Evolutionary conservation across 35 echinoderm and acorn worm genomes (phyloP), one percentile per base, ranked within the genome.

Genomic region (Chiridota heheva): DNA sequence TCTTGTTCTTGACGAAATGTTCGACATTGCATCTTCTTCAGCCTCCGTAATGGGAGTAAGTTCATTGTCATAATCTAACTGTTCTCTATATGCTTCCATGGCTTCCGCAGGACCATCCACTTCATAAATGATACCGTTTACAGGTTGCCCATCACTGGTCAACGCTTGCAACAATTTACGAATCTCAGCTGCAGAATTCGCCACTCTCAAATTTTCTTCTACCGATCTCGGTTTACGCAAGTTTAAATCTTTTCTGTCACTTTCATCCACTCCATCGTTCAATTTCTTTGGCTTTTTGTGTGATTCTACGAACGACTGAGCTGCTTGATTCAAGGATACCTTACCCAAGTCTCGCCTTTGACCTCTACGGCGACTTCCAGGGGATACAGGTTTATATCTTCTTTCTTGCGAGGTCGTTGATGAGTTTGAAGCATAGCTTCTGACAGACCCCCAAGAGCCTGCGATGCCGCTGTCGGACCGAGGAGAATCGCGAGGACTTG

Each of bases 1-100:
- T 61, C 75, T 78, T 22, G 33, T 18, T 13, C 48, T 10, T 53
- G 75, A 78, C 17, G 75, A 78, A 20, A 61, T 30, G 20, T 17
- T 78, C 0, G 75, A 78, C 10, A 78, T 17, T 15, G 75, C 75
- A 42, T 78, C 75, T 17, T 78, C 75, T 29, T 78, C 75, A 42
- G 58, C 28, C 42, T 78, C 75, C 17, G 75, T 78, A 37, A 78
- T 78, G 2, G 75, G 75, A 3, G 75, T 61, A 5, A 78, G 75
- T 38, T 78, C 75, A 57, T 78, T 78, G 53, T 78, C 75, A 38
- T 78, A 78, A 15, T 78, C 75, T 39, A 78, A n/a, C 53, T 78
- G 55, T 24, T 78, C 75, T n/a, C 75, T 78, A 57, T 78, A 78
- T 18, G 75, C 75, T 37, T 78, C 75, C 58, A 78, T 39, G 4